Evolutionary conservation across 2,888 invertebrate genomes (phyloP), one percentile per base, ranked within the genome.

Genomic region (Chelonus formosanus): DNA sequence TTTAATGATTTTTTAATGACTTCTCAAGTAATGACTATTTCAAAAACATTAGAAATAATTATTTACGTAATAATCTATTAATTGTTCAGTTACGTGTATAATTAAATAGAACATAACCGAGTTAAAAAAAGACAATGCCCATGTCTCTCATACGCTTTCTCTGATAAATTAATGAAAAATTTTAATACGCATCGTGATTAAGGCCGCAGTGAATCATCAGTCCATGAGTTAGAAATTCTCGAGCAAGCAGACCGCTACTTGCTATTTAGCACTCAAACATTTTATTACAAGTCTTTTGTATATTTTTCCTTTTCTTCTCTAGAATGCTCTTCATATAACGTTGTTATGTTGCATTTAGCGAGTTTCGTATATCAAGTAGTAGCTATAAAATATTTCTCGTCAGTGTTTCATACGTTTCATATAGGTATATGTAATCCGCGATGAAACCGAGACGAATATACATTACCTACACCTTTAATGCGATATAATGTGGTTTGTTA

Each of bases 401-500:
- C 10, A 48, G 48, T 52, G 32, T 52, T 8, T 52, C 34, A 52
- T 52, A 52, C 32, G 20, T 48, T 20, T 20, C 20, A 32, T 52
- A 52, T 52, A 20, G 20, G 20, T 8, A 52, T 32, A 8, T 40
- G 40, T 40, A 40, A 20, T 20, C 35, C 45, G 55, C 58, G 45
- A 58, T 65, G 58, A 58, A 62, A 67, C 56, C 57, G 58, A 58
- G 58, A 53, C 53, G 43, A 57, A 57, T 61, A 47, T 43, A 44
- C 50, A 43, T 58, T 60, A 44, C 36, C 31, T 8, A 63, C 4
- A 32, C 32, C 4, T 52, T 71, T 72, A 73, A 74, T 71, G 74
- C 70, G 69, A 74, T 73, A 73, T 74, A 75, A 75, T 66, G 73
- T 70, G 75, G 75, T 76, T 76, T 76, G 72, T 73, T 72, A 65